Evolutionary conservation across 2,888 invertebrate species (phyloP).

Genomic region (Hirtodrosophila confusa): DNA sequence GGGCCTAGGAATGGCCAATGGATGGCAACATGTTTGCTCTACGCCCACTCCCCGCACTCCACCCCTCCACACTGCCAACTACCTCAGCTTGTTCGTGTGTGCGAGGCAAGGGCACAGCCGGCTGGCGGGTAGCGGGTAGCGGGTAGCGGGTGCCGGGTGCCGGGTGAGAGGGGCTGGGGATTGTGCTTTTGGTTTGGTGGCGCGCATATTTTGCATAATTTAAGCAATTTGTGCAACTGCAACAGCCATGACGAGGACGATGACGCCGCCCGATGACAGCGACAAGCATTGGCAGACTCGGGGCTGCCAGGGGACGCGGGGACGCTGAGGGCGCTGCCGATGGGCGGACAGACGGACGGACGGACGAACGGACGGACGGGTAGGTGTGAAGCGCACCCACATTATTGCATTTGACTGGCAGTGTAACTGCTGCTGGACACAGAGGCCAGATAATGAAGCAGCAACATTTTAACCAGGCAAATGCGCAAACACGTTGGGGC

Average conservation of each 20-base stretch:
- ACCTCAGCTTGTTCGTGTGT: background rate
- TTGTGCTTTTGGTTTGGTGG: slow-evolving; percentile 68
- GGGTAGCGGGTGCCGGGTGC: background rate
- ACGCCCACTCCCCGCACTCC: too few species aligned
- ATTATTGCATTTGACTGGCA: slow-evolving; percentile 61
- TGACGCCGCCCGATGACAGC: slow-evolving; percentile 44
- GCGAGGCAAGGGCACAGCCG: background rate
- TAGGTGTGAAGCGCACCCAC: slow-evolving; percentile 60
- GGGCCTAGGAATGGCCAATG: slow-evolving; percentile 40
- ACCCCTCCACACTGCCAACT: background rate
- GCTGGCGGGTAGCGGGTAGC: background rate
- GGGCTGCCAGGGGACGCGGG: background rate
- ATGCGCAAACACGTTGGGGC: slow-evolving; percentile 59
- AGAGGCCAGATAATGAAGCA: slow-evolving; percentile 75
- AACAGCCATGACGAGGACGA: slow-evolving; percentile 39
- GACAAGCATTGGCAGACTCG: slow-evolving; percentile 18
- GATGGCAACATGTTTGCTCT: slow-evolving; percentile 36
- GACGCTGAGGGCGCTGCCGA: too few species aligned
- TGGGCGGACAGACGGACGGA: too few species aligned
- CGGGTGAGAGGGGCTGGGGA: slow-evolving; percentile 27
- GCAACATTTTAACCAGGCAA: slow-evolving; percentile 78
- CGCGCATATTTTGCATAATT: slow-evolving; percentile 81
- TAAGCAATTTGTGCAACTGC: slow-evolving; percentile 79
- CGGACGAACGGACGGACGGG: background rate
- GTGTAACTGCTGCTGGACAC: slow-evolving; percentile 30